Evolutionary conservation across 1,140 invertebrate species (phyloP), one percentile per base, ranked within the genome.

Genomic region (Thaumatotibia leucotreta): DNA sequence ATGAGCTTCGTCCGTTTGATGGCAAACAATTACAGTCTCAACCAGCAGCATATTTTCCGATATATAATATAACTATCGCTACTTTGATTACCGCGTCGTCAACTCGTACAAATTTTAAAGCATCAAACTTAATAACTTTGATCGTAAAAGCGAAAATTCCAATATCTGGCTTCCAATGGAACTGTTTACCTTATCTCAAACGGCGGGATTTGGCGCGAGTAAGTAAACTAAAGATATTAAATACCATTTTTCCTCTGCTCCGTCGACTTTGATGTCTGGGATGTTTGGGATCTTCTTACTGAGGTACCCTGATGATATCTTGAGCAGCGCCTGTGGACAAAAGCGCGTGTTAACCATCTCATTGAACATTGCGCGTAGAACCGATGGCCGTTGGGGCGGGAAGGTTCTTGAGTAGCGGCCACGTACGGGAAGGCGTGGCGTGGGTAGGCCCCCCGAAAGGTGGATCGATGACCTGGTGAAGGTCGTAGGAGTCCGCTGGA

Each of bases 281-380:
- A 97, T 97, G 80, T 96, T 96, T 20, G 96, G 96, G 81, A 97
- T 97, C 91, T 98, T 98, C 89, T 97, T 97, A 84, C 97, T 97
- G 67, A 98, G 93, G 91, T 97, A 97, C 14, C 95, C 95, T 20
- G 96, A 97, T 2, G 97, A 96, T 80, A 98, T 96, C 92, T 98
- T 98, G 61, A 97, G 92, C 67, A 98, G 88, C 23, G 96, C 96
- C 95, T 97, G 86, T 22, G 92, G 93, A 84, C 73, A 88, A 86
- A 77, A 71, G 69, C 62, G 79, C 4, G 33, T 4, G 2, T n/a
- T n/a, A n/a, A n/a, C n/a, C n/a, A n/a, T n/a, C n/a, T n/a, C n/a
- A n/a, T n/a, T n/a, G n/a, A n/a, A n/a, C n/a, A n/a, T n/a, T n/a
- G n/a, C n/a, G n/a, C n/a, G n/a, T n/a, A n/a, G n/a, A n/a, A n/a